phyloP scores from a whole-genome alignment of 2,888 invertebrate genomes.

The Drosophila kanekoi region DNA sequence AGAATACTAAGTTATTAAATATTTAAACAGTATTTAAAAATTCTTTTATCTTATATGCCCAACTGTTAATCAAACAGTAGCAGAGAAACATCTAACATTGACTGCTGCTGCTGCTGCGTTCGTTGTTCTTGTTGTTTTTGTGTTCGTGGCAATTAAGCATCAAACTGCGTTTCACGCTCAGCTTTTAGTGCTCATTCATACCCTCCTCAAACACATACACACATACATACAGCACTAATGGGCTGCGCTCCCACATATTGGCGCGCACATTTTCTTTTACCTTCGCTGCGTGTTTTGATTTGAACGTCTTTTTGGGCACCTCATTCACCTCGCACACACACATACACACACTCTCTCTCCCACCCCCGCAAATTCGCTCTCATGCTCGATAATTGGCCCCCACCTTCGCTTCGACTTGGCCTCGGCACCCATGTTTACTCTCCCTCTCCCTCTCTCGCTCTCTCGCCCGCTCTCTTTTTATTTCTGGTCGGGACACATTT shows the following conservation, averaged over 20 bases:
- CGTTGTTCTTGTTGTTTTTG: constrained; percentile 32
- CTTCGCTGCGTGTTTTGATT: constrained; percentile 76
- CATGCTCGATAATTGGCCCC: constrained; percentile 42
- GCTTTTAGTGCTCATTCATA: constrained; percentile 65
- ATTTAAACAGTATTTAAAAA: too few species aligned
- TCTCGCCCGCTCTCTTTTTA: constrained; percentile 25
- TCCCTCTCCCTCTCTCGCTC: constrained; percentile 9
- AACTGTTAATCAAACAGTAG: constrained; percentile 21
- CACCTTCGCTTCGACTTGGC: constrained; percentile 33
- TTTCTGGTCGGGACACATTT: constrained; percentile 48
- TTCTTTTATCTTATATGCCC: not conserved
- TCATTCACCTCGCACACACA: constrained; percentile 30
- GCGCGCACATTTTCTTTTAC: constrained; percentile 80
- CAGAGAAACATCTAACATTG: constrained; percentile 33
- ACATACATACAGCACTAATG: constrained; percentile 9
- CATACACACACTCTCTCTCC: constrained; percentile 28
- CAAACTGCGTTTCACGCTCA: constrained; percentile 66
- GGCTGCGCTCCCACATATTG: constrained; percentile 60
- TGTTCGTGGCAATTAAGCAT: constrained; percentile 74
- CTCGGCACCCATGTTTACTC: constrained; percentile 20
- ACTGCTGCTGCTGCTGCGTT: constrained; percentile 14
- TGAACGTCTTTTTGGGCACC: constrained; percentile 53
- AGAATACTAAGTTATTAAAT: too few species aligned
- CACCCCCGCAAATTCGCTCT: constrained; percentile 64
- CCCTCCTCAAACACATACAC: constrained; percentile 12